Evolutionary conservation across 2,113 vertebrate genomes (phyloP), one percentile per base, ranked within the genome.

Genomic region (Callospermophilus lateralis): DNA sequence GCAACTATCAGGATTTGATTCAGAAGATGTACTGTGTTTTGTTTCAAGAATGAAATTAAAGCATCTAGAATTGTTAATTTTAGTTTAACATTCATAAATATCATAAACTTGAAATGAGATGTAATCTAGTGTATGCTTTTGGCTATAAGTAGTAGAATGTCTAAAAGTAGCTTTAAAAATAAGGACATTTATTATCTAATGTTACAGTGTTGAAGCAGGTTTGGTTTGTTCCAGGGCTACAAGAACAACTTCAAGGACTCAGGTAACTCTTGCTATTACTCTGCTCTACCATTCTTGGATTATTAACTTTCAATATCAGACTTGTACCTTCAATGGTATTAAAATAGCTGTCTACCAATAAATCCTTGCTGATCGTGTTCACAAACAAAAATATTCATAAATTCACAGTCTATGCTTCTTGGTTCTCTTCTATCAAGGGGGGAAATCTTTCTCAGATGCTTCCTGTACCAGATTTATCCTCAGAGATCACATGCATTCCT

Each of bases 1-100:
- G 48, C 28, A 92, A 61, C 6, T 91, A 12, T 65, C 42, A 77
- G 13, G 3, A 32, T 95, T 0, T 83, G 76, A 70, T 96, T 96
- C 84, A 84, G 55, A 84, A 80, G 24, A n/a, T 45, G 74, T 79
- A 74, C 37, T 92, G 39, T 53, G 65, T 87, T 93, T 84, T 48
- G 4, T 83, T 48, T 92, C 26, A 89, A 78, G 16, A 89, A 78
- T 78, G 15, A 96, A 53, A 80, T 70, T 48, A 76, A 90, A 83
- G 34, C 45, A 4, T 72, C 74, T 42, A 67, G n/a, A 83, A 58
- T 88, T 79, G 37, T 61, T 81, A 48, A 42, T 79, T 91, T 91
- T n/a, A 20, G 9, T 85, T 72, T 32, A 89, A 65, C 13, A 90
- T 72, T 96, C 84, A 42, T 61, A 32, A 94, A 77, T 77, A 94